Base-by-base conservation (phyloP, 2,113 vertebrate species). In the Anoura caudifer region DNA sequence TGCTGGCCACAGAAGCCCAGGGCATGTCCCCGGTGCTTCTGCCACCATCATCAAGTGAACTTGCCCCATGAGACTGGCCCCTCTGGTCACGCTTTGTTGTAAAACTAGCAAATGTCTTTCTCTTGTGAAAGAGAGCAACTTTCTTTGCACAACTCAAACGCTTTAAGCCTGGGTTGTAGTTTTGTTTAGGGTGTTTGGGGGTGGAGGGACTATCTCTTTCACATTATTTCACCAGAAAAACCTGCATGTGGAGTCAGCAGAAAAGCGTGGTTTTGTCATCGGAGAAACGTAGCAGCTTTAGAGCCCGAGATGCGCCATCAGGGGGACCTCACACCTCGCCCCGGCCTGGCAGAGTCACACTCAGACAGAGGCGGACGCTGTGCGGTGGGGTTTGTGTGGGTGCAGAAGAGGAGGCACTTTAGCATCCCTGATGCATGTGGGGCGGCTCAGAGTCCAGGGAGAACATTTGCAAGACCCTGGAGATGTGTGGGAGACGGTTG, bases 261-360 rank as follows among this genome's bases (percentile, higher is more conserved):
- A 36, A 43, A 26, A 77, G 41, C 43, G 45, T 45, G 20, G 15
- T 52, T 92, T 84, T 88, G 13, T 82, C 41, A 2, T 5, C 43
- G 59, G n/a, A 13, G 59, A 95, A 90, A 47, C 0, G 1, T 16
- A 50, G 28, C 63, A 6, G 31, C 73, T 33, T 41, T 50, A 14
- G 63, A 8, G 26, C 75, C 11, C 12, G 24, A 59, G 19, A 45
- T 2, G 2, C 2, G 19, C 73, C 61, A 14, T 19, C 16, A 12
- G 0, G 13, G 63, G 19, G 50, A 8, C 26, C 45, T 59, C 9
- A 1, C 0, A 24, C 24, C 2, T 11, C 1, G 1, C 5, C 0
- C 33, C 8, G 22, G 63, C 41, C 54, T 10, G 59, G 12, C 12
- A 4, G 41, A 11, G 28, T 16, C 5, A 0, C 1, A 24, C 80